These are phyloP conservation scores for Tethya wilhelma DNA, from an alignment of 37 sponge, comb jelly and placozoan genomes.

Conservation along the genomic window DNA sequence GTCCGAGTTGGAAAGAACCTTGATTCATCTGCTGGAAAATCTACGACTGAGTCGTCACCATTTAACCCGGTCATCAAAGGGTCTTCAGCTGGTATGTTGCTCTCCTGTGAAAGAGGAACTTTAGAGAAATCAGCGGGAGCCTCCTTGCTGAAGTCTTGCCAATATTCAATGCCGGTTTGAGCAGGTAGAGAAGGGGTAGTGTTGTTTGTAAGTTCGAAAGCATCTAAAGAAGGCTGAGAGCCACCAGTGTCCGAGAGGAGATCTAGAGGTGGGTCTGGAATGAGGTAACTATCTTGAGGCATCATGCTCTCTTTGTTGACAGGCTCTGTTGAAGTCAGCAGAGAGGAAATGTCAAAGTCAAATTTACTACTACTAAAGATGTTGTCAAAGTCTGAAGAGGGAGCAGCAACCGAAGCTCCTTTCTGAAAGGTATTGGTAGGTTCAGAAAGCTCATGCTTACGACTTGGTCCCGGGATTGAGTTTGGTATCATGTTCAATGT, in stretches of 20 bases:
- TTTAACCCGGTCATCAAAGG: background rate
- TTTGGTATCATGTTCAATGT: slow-evolving; percentile 4
- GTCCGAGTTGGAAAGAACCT: background rate
- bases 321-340: background rate
- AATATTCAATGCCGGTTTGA: background rate
- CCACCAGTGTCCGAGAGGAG: background rate
- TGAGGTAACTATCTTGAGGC: background rate
- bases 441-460: no score
- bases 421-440: background rate
- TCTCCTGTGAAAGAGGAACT: background rate
- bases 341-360: background rate
- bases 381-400: background rate
- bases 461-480: background rate
- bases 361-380: background rate
- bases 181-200: background rate
- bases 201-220: background rate
- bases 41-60: background rate
- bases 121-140: background rate
- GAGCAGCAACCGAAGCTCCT: background rate
- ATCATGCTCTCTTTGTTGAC: background rate
- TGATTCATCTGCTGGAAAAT: background rate
- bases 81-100: background rate
- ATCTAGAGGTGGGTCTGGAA: background rate
- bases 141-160: slow-evolving; percentile 11
- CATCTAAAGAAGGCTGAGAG: background rate